Base-by-base conservation (phyloP, 2,113 vertebrate species). In the Hymenochirus boettgeri region DNA sequence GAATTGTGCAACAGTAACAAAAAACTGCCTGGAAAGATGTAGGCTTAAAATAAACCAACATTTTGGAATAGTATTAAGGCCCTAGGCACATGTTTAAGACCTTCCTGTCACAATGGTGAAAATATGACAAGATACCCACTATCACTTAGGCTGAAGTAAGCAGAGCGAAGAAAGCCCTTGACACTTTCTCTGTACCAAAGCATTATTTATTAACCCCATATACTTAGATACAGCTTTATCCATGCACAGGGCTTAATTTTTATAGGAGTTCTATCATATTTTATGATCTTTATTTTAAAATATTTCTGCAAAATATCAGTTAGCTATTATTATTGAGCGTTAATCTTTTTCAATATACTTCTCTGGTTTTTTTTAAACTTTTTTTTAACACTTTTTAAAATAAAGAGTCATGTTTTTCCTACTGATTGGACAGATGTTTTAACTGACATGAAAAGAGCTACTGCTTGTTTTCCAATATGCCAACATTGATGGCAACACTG, bases 21-120 rank as follows among this genome's bases (percentile, higher is more conserved):
- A 67, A 67, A 67, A 59, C 64, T 67, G 64, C 45, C 64, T 42
- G 47, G 31, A 59, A 59, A 59, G 56, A 67, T 57, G 55, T 59
- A 67, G 47, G 25, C 56, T 52, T 58, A 56, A 59, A 59, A 67
- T 67, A 67, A 67, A 59, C 64, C 64, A 67, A 52, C 47, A 59
- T 31, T 59, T 67, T 67, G 59, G 58, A 67, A 42, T 58, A 31
- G 45, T 67, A 56, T 56, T 47, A 59, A 59, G 42, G 47, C 56
- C 57, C 27, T 56, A 59, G 64, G 64, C 55, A 67, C 25, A 24
- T 59, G 29, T 35, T 67, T 67, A 52, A 66, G 56, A 59, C 33
- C 51, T 22, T 48, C 39, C 62, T 67, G 56, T 67, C 64, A 67
- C 33, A 52, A 15, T 52, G 48, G 45, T 39, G 21, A 59, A 67